Evolutionary conservation across 1,140 invertebrate genomes (phyloP).

Genomic region (Hirudo medicinalis): DNA sequence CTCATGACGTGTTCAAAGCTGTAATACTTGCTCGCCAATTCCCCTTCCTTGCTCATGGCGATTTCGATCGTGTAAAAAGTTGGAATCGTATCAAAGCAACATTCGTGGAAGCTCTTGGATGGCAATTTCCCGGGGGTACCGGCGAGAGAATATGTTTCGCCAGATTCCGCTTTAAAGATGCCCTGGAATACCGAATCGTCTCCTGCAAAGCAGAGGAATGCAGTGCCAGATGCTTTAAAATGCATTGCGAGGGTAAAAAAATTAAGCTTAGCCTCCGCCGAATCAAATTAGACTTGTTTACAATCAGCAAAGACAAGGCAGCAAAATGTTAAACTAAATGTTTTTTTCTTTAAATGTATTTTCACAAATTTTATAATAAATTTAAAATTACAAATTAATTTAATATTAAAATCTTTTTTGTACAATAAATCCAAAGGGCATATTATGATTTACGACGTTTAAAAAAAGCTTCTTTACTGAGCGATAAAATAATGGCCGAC

Average conservation of each 20-base stretch:
- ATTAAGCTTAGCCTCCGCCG: too few species aligned
- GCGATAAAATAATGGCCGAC: neutral
- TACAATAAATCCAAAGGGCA: neutral
- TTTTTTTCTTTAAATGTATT: neutral
- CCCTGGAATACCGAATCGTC: conserved; percentile 37
- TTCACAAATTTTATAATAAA: neutral
- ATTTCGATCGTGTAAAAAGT: conserved; percentile 21
- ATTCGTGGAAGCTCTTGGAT: conserved; percentile 21
- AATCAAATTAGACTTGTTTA: too few species aligned
- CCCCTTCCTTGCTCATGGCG: conserved; percentile 18
- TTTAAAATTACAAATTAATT: neutral
- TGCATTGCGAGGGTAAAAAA: neutral
- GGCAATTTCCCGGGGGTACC: conserved; percentile 21
- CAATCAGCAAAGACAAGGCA: too few species aligned
- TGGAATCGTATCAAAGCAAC: conserved; percentile 24
- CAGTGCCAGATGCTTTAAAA: conserved; percentile 31
- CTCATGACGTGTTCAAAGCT: conserved; percentile 22
- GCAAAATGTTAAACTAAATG: too few species aligned
- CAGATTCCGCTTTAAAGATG: conserved; percentile 31
- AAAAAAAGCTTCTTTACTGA: neutral
- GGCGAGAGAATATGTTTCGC: conserved; percentile 30
- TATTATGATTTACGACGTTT: too few species aligned
- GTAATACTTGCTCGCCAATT: conserved; percentile 14
- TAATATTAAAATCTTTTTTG: neutral
- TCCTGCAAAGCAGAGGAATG: conserved; percentile 38